These are phyloP conservation scores for Pseudomyrmex dendroicus DNA, from an alignment of 1,140 invertebrate genomes.

Conservation along the genomic window DNA sequence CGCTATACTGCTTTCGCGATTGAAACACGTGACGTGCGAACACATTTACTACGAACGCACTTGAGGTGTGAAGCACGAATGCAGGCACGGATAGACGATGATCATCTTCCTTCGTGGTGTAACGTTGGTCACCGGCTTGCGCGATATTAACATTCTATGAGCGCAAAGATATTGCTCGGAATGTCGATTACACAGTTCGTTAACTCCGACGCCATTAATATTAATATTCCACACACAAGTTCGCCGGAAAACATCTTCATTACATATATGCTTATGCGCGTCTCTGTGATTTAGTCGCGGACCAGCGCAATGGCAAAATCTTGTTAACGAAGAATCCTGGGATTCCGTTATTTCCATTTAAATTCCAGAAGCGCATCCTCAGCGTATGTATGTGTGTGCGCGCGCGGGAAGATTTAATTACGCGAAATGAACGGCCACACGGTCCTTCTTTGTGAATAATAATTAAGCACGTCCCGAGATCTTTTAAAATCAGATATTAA, in stretches of 20 bases:
- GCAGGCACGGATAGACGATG: conserved; percentile 1
- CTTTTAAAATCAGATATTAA: conserved; percentile 40
- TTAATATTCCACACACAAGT: conserved; percentile 50
- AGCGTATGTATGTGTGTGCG: neutral
- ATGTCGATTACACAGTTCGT: conserved; percentile 65
- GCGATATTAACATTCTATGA: conserved; percentile 64
- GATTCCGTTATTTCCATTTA: conserved; percentile 62
- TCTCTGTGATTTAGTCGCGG: conserved; percentile 35
- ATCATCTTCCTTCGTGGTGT: conserved; percentile 21
- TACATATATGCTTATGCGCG: conserved; percentile 35
- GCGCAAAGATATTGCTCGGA: conserved; percentile 42
- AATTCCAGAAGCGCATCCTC: conserved; percentile 52
- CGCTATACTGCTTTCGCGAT: conserved; percentile 7
- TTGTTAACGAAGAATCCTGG: conserved; percentile 61
- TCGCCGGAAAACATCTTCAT: conserved; percentile 61
- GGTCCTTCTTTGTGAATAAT: conserved; percentile 20
- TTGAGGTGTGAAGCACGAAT: neutral
- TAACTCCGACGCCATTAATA: conserved; percentile 66
- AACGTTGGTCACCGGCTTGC: conserved; percentile 48
- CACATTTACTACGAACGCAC: neutral
- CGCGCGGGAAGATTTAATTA: conserved; percentile 47
- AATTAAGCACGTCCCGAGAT: conserved; percentile 41
- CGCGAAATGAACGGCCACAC: conserved; percentile 27
- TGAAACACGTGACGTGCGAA: conserved; percentile 11
- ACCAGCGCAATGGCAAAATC: conserved; percentile 49